Evolutionary conservation across 1,140 invertebrate genomes (phyloP).

Genomic region (Condylostylus longicornis): DNA sequence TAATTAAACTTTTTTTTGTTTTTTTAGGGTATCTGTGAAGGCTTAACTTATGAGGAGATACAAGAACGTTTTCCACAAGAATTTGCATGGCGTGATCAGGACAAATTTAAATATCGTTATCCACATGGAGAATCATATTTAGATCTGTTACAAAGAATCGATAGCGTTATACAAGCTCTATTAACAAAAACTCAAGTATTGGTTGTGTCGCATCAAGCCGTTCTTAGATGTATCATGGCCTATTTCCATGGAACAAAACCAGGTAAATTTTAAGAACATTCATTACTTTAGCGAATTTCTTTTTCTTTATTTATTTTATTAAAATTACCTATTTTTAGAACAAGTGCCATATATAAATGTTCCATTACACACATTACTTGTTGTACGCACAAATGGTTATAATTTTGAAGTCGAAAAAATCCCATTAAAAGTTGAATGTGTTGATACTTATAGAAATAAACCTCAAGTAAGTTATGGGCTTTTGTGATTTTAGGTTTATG

Average conservation of each 20-base stretch:
- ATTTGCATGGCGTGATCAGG: constrained; percentile 77
- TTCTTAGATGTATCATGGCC: constrained; percentile 77
- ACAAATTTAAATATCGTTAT: constrained; percentile 85
- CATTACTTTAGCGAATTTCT: constrained; percentile 3
- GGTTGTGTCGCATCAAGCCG: constrained; percentile 80
- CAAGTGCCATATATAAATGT: constrained; percentile 84
- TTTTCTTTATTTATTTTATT: constrained; percentile 6
- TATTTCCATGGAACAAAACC: constrained; percentile 76
- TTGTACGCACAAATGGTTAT: constrained; percentile 65
- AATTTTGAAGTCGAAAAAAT: constrained; percentile 69
- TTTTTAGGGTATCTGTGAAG: constrained; percentile 77
- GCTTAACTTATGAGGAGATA: constrained; percentile 86
- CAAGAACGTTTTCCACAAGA: constrained; percentile 77
- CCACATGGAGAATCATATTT: constrained; percentile 83
- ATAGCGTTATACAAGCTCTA: constrained; percentile 63
- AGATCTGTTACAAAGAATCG: constrained; percentile 70
- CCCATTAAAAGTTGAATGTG: constrained; percentile 66
- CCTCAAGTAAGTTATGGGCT: constrained; percentile 35
- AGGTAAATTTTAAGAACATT: constrained; percentile 33
- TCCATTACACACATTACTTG: constrained; percentile 81
- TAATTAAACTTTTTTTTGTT: constrained; percentile 6
- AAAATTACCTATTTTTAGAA: constrained; percentile 33
- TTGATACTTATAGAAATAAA: constrained; percentile 63
- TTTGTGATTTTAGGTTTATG: background rate
- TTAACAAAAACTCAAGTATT: constrained; percentile 74